phyloP scores from a whole-genome alignment of 1,140 invertebrate genomes.

The Phymorhynchus buccinoides region DNA sequence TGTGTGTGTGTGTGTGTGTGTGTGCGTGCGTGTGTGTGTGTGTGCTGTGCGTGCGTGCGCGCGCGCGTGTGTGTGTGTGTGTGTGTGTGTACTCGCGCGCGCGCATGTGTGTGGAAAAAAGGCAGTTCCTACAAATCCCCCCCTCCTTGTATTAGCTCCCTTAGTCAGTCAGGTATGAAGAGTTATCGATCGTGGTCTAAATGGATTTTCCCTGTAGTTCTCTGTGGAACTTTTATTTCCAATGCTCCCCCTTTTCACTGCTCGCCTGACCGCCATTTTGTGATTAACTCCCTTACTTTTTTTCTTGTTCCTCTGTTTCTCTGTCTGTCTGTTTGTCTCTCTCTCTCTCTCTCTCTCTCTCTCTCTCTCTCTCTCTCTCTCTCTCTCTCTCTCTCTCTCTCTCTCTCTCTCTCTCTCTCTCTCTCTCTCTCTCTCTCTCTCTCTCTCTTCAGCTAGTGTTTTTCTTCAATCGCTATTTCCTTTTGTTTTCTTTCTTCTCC shows the following conservation, averaged over 20 bases:
- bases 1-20: neutral
- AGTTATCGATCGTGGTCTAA: neutral
- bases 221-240: too few relatives aligned
- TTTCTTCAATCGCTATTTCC: too few relatives aligned
- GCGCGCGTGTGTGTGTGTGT: constrained; percentile 13
- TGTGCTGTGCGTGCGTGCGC: neutral
- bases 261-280: neutral
- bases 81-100: neutral
- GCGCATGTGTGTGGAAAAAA: neutral
- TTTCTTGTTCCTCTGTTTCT: neutral
- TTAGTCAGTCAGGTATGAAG: neutral
- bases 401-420: too few relatives aligned
- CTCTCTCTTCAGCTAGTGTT: too few relatives aligned
- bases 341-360: too few relatives aligned
- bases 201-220: constrained; percentile 8
- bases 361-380: too few relatives aligned
- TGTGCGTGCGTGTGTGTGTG: too few relatives aligned
- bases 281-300: neutral
- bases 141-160: neutral
- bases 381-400: too few relatives aligned
- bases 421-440: too few relatives aligned
- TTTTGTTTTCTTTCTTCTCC: too few relatives aligned
- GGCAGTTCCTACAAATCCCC: neutral
- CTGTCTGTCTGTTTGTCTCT: too few relatives aligned
- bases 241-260: constrained; percentile 22